Percentiles rank a stretch among this genome's conserved stretches.
Conservation (phyloP, 2,888 invertebrate genomes). For the Campoplex capitator region DNA sequence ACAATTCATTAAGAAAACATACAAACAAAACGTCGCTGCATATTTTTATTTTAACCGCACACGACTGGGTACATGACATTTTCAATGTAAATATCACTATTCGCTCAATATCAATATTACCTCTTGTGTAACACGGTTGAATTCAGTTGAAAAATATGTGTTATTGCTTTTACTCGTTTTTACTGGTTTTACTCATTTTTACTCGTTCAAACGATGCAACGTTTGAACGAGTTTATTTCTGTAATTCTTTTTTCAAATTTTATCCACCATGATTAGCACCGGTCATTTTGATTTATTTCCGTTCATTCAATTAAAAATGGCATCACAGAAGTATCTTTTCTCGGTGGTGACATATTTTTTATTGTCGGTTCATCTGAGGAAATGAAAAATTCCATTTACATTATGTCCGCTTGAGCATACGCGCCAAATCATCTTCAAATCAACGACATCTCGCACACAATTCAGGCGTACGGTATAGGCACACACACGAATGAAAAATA, state of each 20-base stretch:
- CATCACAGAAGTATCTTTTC: neutral
- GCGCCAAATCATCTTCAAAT: neutral
- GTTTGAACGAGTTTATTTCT: neutral
- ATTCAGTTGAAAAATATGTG: neutral
- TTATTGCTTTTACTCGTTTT: neutral
- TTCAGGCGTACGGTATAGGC: neutral
- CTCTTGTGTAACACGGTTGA: neutral
- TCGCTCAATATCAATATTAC: neutral
- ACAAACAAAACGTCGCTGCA: neutral
- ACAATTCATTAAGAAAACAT: neutral
- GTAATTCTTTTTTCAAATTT: neutral
- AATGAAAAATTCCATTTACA: neutral
- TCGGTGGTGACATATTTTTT: neutral
- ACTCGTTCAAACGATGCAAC: neutral
- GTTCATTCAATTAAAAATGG: neutral
- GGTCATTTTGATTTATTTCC: neutral
- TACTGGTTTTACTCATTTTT: neutral
- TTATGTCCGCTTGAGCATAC: neutral
- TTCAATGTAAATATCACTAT: conserved; percentile 3
- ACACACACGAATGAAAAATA: neutral
- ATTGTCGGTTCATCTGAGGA: neutral
- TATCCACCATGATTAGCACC: neutral
- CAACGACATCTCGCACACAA: neutral
- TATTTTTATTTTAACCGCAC: neutral
- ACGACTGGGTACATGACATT: neutral